These are phyloP conservation scores for Eretmocerus hayati DNA, from an alignment of 2,888 invertebrate genomes.

Conservation along the genomic window DNA sequence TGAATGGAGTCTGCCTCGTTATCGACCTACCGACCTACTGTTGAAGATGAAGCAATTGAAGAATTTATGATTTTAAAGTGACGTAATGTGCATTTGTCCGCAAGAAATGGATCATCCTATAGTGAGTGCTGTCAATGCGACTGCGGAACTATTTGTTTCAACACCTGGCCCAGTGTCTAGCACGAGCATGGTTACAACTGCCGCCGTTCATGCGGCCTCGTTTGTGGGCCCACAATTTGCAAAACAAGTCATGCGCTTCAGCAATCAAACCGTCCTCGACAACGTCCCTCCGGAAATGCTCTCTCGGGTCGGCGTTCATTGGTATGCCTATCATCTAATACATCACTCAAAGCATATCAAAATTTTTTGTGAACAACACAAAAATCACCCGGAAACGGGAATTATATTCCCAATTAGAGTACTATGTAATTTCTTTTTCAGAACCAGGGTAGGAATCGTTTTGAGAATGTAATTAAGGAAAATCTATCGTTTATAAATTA, in stretches of 20 bases:
- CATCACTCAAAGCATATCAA: too few species aligned
- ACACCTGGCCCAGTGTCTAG: neutral
- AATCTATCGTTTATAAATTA: too few species aligned
- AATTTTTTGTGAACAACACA: too few species aligned
- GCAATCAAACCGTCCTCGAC: conserved; percentile 76
- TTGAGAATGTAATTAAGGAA: too few species aligned
- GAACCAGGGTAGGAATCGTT: too few species aligned
- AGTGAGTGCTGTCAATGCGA: neutral
- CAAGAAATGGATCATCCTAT: conserved; percentile 20
- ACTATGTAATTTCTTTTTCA: too few species aligned
- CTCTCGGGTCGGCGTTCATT: conserved; percentile 63
- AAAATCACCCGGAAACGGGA: too few species aligned
- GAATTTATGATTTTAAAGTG: too few species aligned
- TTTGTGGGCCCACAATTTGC: conserved; percentile 34
- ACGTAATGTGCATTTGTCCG: conserved; percentile 24
- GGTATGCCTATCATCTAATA: conserved; percentile 27
- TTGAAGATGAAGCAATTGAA: neutral
- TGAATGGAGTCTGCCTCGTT: too few species aligned
- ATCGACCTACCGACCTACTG: too few species aligned
- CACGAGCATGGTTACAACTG: neutral
- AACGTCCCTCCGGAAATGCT: conserved; percentile 66
- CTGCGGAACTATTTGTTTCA: neutral
- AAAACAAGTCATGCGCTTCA: conserved; percentile 34
- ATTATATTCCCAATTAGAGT: too few species aligned
- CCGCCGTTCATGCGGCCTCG: conserved; percentile 1